phyloP scores from a whole-genome alignment of 1,140 invertebrate genomes.

The Dysdera silvatica region DNA sequence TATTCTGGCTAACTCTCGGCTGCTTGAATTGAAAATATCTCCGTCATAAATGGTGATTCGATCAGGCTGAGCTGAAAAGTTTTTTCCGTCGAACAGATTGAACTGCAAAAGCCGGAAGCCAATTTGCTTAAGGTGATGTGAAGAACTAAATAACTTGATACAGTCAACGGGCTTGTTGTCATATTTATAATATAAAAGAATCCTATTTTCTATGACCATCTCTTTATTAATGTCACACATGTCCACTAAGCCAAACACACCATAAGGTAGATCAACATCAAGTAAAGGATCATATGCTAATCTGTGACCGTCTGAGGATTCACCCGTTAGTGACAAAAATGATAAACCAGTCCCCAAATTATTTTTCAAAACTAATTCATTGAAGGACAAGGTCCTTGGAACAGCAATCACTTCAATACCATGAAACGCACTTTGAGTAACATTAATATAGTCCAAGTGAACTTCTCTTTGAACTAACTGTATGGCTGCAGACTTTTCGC shows the following conservation, averaged over 20 bases:
- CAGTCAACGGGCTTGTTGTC: conserved; percentile 93
- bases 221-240: conserved; percentile 93
- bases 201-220: conserved; percentile 76
- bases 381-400: conserved; percentile 57
- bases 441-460: conserved; percentile 57
- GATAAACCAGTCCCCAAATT: conserved; percentile 84
- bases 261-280: conserved; percentile 78
- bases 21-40: conserved; percentile 70
- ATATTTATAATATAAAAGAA: conserved; percentile 94
- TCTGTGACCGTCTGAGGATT: conserved; percentile 67
- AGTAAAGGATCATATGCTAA: conserved; percentile 60
- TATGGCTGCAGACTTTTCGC: conserved; percentile 85
- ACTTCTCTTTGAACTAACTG: conserved; percentile 58
- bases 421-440: conserved; percentile 76
- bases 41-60: conserved; percentile 83
- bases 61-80: conserved; percentile 69
- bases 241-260: conserved; percentile 89
- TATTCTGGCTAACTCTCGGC: conserved; percentile 21
- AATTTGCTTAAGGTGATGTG: conserved; percentile 71
- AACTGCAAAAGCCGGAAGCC: conserved; percentile 84
- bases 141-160: conserved; percentile 90
- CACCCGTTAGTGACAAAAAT: conserved; percentile 79
- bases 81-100: conserved; percentile 84
- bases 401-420: conserved; percentile 88
- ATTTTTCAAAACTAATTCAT: conserved; percentile 57